Evolutionary conservation across 2,888 invertebrate genomes (phyloP), one percentile per base, ranked within the genome.

Genomic region (Drosophila parthenogenetica): DNA sequence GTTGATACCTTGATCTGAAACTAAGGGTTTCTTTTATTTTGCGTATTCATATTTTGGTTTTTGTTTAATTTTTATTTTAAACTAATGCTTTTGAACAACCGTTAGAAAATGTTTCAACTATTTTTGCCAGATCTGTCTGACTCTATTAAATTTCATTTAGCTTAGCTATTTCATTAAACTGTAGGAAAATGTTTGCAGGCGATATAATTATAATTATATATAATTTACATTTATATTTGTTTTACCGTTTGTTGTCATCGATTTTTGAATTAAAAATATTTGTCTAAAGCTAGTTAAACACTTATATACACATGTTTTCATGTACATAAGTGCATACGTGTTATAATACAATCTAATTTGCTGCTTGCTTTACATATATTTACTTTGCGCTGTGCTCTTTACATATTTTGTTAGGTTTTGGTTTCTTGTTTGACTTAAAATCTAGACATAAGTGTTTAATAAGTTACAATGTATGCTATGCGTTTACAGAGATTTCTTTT

Each of bases 311-410:
- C 50, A 58, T 40, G 16, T 29, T 11, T 40, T 11, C 13, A 32
- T 54, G 8, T 55, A 54, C 53, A 37, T 63, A 57, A 43, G 16
- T 69, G 58, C 76, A 61, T 77, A 70, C 32, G 29, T 45, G 16
- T 61, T 66, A 43, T 69, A 62, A 68, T 59, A 68, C 61, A 74
- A 64, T 57, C 67, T 77, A 72, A 16, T 54, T 66, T 75, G 55
- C 87, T 84, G 83, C 66, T 84, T 89, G 84, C 89, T 84, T 87
- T 84, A 89, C 84, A 77, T 62, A 46, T 89, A 79, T 87, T 73
- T 80, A 80, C 79, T 74, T 79, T 89, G 80, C 76, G 73, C 76
- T 72, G 73, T 80, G 86, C 59, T 62, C 25, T 76, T 66, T 54
- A 50, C 58, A 54, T 55, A 19, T 64, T 43, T 16, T 60, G 13